Evolutionary conservation across 2,797 vertebrate species (phyloP), one percentile per base, ranked within the genome.

Genomic region (Microctenopoma steveboyesi): DNA sequence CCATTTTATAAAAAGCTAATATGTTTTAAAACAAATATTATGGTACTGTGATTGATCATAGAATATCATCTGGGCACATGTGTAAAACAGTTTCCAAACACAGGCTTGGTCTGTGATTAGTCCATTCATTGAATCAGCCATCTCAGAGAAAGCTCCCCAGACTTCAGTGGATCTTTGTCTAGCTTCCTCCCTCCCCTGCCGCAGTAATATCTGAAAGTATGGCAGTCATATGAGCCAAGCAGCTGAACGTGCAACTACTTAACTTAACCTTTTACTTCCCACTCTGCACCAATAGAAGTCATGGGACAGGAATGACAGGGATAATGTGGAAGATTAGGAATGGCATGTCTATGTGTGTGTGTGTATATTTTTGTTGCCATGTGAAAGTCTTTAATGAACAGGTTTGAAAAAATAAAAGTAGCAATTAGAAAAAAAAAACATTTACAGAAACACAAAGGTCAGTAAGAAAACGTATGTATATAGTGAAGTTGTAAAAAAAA

Each of bases 241-340:
- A 76, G 87, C 78, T 79, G 78, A 91, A 92, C 81, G 81, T 91
- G 90, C 90, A 86, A 83, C 82, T 90, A 92, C 88, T 93, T 91
- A 91, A 48, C 64, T 49, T 42, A 47, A 69, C 60, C 59, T 66
- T 50, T 75, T 46, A 74, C 78, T 61, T 66, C 60, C 72, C 55
- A 70, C 52, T 76, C 79, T 42, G 64, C 72, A 50, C 74, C 76
- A 85, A 90, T 78, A 8, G 39, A 68, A 88, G 88, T 93, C 89
- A 93, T 91, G 90, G 74, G 91, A 90, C 42, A 16, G 74, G 65
- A 69, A 73, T 80, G 81, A 84, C 72, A 58, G 50, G 55, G 78
- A 60, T 74, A 78, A 59, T 76, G 78, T 57, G 72, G 46, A 6
- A 86, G 54, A 88, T 90, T 87, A 82, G 64, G 55, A 78, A 77